Evolutionary conservation across 2,113 vertebrate species (phyloP).

Genomic region (Chionis minor): DNA sequence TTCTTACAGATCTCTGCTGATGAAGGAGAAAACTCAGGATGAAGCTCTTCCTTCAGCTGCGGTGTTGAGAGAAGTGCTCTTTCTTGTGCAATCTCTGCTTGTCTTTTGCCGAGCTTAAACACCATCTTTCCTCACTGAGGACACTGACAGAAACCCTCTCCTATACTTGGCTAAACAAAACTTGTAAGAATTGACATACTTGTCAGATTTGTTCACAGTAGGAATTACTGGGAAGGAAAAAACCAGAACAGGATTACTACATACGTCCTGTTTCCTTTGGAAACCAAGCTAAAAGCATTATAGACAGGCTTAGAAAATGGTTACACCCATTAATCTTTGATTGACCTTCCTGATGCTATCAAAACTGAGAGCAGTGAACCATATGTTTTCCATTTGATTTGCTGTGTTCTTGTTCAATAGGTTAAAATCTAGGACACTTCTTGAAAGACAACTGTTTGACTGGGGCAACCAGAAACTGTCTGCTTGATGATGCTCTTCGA

Average conservation of each 20-base stretch:
- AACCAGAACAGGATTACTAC: neutral
- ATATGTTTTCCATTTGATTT: conserved; percentile 30
- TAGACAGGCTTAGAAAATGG: neutral
- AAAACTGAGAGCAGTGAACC: conserved; percentile 31
- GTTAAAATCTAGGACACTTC: conserved; percentile 25
- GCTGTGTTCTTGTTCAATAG: conserved; percentile 16
- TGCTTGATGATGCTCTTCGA: neutral
- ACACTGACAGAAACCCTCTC: neutral
- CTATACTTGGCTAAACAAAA: neutral
- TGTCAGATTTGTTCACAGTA: conserved; percentile 14
- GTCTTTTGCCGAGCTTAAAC: neutral
- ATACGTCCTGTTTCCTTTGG: neutral
- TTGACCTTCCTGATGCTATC: conserved; percentile 42
- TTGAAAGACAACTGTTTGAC: conserved; percentile 26
- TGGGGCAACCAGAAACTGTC: neutral
- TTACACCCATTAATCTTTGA: conserved; percentile 43
- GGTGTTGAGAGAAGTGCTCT: neutral
- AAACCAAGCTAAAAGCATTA: conserved; percentile 10
- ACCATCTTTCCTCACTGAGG: neutral
- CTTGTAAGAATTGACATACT: neutral
- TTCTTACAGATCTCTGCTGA: rapidly evolving
- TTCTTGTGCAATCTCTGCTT: neutral
- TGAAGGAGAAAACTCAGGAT: neutral
- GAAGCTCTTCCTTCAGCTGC: neutral
- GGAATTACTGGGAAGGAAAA: neutral